phyloP scores from a whole-genome alignment of 2,797 vertebrate genomes.

The Rhyacichthys aspro region DNA sequence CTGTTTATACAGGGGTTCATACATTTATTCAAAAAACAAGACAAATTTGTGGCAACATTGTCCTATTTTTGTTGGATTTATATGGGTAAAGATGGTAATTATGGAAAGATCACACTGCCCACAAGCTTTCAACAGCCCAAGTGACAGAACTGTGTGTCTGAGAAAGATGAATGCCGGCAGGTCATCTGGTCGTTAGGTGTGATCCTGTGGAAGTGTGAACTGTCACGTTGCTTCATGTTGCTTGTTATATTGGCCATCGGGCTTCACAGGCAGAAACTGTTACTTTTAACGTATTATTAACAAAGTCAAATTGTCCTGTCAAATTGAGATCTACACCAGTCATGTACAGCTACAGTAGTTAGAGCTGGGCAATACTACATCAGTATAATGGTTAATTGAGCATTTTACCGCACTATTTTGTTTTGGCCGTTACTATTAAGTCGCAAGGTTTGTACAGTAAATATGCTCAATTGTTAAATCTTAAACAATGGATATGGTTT shows the following conservation, averaged over 20 bases:
- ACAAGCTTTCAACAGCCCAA: not conserved
- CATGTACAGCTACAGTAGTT: too few relatives aligned
- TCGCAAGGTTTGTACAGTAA: too few relatives aligned
- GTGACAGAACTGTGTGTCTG: slow-evolving; percentile 1
- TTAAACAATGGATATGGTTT: too few relatives aligned
- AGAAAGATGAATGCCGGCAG: slow-evolving; percentile 6
- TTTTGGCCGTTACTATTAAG: too few relatives aligned
- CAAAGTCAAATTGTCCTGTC: too few relatives aligned
- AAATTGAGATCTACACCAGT: not conserved
- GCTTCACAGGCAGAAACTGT: not conserved
- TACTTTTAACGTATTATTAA: not conserved
- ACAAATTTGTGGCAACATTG: too few relatives aligned
- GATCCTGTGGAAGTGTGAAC: slow-evolving; percentile 28
- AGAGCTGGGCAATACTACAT: too few relatives aligned
- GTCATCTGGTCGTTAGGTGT: slow-evolving; percentile 14
- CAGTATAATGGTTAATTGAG: too few relatives aligned
- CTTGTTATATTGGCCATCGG: not conserved
- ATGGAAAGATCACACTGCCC: not conserved
- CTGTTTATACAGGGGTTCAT: too few relatives aligned
- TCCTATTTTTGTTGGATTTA: not conserved
- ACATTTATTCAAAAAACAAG: too few relatives aligned
- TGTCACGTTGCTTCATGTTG: slow-evolving; percentile 23
- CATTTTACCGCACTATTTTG: too few relatives aligned
- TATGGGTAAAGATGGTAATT: not conserved
- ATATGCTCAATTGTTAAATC: too few relatives aligned